Evolutionary conservation across 2,113 vertebrate genomes (phyloP).

Genomic region (Carassius auratus): DNA sequence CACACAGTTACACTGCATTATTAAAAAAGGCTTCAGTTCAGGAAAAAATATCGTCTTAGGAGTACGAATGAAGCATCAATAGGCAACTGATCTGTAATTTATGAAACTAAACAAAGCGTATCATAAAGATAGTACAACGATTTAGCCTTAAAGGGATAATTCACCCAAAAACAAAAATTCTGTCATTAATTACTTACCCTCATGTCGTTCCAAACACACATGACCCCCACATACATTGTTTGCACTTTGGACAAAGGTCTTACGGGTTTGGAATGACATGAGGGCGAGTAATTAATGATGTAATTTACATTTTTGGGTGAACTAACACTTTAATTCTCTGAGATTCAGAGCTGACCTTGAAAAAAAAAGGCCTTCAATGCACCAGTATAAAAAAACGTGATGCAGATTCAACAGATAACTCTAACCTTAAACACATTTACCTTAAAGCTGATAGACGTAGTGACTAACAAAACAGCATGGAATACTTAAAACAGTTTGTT

Average conservation of each 20-base stretch:
- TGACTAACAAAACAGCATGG: neutral
- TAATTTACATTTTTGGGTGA: no score
- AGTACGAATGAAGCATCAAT: no score
- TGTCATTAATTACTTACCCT: no score
- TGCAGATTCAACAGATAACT: neutral
- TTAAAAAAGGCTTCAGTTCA: no score
- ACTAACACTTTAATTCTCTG: neutral
- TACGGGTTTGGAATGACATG: no score
- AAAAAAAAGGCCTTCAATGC: neutral
- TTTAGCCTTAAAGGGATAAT: neutral
- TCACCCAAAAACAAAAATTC: no score
- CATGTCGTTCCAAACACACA: no score
- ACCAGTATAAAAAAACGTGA: neutral
- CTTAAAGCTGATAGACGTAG: neutral
- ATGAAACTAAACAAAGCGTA: neutral
- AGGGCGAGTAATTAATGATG: no score
- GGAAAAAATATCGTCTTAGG: no score
- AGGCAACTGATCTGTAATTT: neutral
- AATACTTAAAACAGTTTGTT: conserved; percentile 22
- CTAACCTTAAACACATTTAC: neutral
- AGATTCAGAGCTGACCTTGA: neutral
- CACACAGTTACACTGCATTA: no score
- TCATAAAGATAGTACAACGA: neutral
- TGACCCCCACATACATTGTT: no score
- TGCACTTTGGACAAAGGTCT: no score